Evolutionary conservation across 2,797 vertebrate species (phyloP).

Genomic region (Sebastes iracundus): DNA sequence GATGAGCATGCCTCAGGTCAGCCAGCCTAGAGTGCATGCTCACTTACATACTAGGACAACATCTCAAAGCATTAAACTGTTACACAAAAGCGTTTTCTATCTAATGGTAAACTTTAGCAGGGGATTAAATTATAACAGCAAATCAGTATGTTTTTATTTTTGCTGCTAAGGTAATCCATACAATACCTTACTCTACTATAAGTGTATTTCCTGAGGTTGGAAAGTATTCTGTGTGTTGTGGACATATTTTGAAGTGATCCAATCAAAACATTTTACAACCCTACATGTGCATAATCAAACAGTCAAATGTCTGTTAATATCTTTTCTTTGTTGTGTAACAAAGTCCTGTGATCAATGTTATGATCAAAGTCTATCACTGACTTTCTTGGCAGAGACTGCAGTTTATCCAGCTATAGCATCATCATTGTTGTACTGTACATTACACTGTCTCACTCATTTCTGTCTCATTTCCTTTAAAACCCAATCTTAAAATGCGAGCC

Average conservation of each 20-base stretch:
- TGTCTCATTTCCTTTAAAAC: constrained; percentile 3
- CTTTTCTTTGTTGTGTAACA: constrained; percentile 8
- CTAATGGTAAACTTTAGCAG: background rate
- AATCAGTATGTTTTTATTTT: background rate
- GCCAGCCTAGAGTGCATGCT: constrained; percentile 86
- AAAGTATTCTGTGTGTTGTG: constrained; percentile 51
- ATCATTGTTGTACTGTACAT: constrained; percentile 11
- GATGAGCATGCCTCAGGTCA: constrained; percentile 84
- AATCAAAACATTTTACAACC: background rate
- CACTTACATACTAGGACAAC: background rate
- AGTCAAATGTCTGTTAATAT: background rate
- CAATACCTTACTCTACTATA: background rate
- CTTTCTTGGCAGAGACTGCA: background rate
- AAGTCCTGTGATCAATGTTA: background rate
- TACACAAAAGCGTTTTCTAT: background rate
- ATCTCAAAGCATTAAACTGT: background rate
- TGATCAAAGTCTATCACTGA: constrained; percentile 7
- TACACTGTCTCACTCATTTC: constrained; percentile 10
- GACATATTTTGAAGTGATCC: constrained; percentile 19
- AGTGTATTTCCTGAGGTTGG: background rate
- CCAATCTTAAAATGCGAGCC: background rate
- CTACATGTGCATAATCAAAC: constrained; percentile 20
- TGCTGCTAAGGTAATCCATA: background rate
- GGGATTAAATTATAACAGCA: background rate
- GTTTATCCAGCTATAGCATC: constrained; percentile 35